Evolutionary conservation across 1,140 invertebrate species (phyloP).

Genomic region (Rhizoglyphus robini): DNA sequence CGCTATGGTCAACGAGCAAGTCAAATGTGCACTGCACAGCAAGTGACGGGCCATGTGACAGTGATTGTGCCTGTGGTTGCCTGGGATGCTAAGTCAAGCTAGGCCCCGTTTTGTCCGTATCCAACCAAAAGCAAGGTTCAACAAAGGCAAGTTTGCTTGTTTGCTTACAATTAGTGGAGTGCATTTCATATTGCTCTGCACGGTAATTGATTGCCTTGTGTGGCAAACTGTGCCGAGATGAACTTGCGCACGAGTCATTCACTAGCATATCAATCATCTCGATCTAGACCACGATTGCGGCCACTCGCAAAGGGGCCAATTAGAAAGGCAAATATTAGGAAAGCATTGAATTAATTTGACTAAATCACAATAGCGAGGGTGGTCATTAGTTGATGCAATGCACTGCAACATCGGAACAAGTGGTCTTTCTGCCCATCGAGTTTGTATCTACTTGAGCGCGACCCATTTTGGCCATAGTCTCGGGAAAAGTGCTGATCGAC

Average conservation of each 20-base stretch:
- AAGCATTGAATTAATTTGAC: no score
- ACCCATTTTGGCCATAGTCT: no score
- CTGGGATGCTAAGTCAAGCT: constrained; percentile 3
- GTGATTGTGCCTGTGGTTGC: no score
- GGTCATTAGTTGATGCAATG: background rate
- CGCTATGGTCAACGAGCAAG: no score
- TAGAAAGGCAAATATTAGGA: constrained; percentile 10
- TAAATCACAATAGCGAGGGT: background rate
- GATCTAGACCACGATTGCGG: background rate
- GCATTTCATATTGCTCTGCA: background rate
- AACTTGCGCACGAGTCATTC: background rate
- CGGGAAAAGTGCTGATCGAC: no score
- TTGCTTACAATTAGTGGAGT: constrained; percentile 2
- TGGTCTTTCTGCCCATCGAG: no score
- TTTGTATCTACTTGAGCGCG: no score
- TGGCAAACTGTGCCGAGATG: background rate
- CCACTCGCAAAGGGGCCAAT: background rate
- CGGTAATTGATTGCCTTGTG: constrained; percentile 5
- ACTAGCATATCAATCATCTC: background rate
- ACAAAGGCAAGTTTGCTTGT: background rate
- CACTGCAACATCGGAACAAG: background rate
- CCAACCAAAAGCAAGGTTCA: background rate
- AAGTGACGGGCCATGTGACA: no score
- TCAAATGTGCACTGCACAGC: no score
- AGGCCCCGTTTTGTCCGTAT: background rate